Evolutionary conservation across 2,888 invertebrate species (phyloP).

Genomic region (Diadegma fenestrale): DNA sequence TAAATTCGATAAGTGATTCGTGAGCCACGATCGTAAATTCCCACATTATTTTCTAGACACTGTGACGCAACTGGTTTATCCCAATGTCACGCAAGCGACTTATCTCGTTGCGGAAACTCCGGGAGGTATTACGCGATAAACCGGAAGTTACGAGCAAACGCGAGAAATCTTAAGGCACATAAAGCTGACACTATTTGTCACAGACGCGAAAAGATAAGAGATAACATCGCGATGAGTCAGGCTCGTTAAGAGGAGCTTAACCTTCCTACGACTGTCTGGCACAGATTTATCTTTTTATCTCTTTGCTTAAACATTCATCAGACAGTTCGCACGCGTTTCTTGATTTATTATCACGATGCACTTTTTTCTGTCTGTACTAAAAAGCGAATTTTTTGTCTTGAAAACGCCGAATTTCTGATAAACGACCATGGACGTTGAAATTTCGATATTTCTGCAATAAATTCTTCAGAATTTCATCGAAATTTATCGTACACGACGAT

Average conservation of each 20-base stretch:
- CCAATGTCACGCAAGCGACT: constrained; percentile 52
- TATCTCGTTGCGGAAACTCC: constrained; percentile 33
- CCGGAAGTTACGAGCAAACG: constrained; percentile 32
- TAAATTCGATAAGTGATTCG: background rate
- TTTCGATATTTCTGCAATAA: background rate
- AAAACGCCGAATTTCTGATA: too few species aligned
- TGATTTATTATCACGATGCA: background rate
- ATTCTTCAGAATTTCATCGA: background rate
- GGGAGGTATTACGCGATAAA: constrained; percentile 56
- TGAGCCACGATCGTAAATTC: background rate
- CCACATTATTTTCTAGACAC: background rate
- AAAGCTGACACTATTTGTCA: constrained; percentile 21
- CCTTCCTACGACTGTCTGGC: constrained; percentile 3
- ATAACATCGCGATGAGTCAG: constrained; percentile 47
- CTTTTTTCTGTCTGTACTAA: background rate
- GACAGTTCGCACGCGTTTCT: background rate
- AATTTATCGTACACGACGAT: background rate
- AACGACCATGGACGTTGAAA: too few species aligned
- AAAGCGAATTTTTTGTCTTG: too few species aligned
- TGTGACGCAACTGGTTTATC: constrained; percentile 27
- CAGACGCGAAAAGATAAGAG: constrained; percentile 53
- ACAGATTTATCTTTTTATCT: constrained; percentile 28
- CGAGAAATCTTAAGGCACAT: constrained; percentile 8
- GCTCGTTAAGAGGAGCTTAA: constrained; percentile 22
- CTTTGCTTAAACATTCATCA: constrained; percentile 8